phyloP scores from a whole-genome alignment of 1,140 invertebrate species.

The Ceratitis capitata region DNA sequence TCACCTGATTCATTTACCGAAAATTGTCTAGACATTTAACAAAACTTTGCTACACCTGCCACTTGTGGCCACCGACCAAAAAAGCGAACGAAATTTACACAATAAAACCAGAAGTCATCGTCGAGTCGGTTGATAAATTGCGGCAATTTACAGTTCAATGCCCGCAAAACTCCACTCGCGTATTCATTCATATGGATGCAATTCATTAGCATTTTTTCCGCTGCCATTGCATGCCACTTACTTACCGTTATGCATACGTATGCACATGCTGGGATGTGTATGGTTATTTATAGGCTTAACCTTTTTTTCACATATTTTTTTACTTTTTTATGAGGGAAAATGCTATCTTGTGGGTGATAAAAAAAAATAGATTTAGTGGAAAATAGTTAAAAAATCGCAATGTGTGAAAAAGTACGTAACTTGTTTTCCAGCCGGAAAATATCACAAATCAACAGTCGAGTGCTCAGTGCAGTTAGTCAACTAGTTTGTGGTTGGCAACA shows the following conservation, averaged over 20 bases:
- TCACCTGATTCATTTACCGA: not conserved
- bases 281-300: constrained; percentile 30
- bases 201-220: constrained; percentile 34
- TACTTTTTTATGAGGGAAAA: not conserved
- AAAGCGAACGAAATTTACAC: not conserved
- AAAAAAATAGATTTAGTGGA: not conserved
- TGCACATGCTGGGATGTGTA: too few species aligned
- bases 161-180: not conserved
- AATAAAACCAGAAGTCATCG: not conserved
- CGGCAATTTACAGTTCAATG: constrained; percentile 32
- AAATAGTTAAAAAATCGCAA: not conserved
- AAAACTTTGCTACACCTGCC: not conserved
- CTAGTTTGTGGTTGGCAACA: not conserved
- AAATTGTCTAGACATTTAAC: constrained; percentile 23
- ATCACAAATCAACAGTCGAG: constrained; percentile 34
- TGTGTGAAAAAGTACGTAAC: not conserved
- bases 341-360: not conserved
- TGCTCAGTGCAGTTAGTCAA: not conserved
- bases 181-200: constrained; percentile 3
- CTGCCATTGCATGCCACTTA: not conserved
- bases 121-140: constrained; percentile 16
- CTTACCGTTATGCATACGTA: too few species aligned
- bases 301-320: not conserved
- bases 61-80: not conserved
- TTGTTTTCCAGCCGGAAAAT: constrained; percentile 17